phyloP scores from a whole-genome alignment of 1,140 invertebrate genomes.

The Drosophila willistoni region DNA sequence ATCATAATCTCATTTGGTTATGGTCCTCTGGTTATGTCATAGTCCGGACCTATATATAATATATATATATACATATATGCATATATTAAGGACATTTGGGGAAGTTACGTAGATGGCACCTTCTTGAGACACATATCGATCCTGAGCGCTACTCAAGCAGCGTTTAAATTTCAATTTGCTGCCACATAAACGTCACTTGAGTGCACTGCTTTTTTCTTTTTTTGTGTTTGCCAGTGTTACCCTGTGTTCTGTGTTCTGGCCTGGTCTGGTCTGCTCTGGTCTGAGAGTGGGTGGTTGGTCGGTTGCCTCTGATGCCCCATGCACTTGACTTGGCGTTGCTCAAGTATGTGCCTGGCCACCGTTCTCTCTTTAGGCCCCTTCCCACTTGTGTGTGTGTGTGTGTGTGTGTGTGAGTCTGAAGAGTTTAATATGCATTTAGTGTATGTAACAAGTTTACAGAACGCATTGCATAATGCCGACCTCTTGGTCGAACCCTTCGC shows the following conservation, averaged over 20 bases:
- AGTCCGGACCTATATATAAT: not conserved
- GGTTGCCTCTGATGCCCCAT: constrained; percentile 39
- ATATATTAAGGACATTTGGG: constrained; percentile 60
- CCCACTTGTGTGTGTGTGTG: constrained; percentile 7
- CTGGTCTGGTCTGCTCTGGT: constrained; percentile 17
- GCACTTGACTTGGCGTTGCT: constrained; percentile 73
- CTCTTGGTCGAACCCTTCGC: constrained; percentile 4
- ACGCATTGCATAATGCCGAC: constrained; percentile 57
- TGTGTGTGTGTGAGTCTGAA: constrained; percentile 45
- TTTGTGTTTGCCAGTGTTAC: constrained; percentile 29
- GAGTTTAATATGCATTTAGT: constrained; percentile 82
- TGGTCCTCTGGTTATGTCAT: not conserved
- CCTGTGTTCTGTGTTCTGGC: constrained; percentile 11
- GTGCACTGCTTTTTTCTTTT: constrained; percentile 62
- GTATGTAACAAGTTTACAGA: constrained; percentile 72
- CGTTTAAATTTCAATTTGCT: constrained; percentile 81
- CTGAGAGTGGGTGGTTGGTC: constrained; percentile 19
- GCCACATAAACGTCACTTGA: constrained; percentile 76
- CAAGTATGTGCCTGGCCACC: constrained; percentile 44
- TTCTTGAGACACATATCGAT: constrained; percentile 53
- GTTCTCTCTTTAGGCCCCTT: not conserved
- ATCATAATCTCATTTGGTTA: too few relatives aligned
- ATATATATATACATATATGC: not conserved
- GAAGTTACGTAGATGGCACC: constrained; percentile 41
- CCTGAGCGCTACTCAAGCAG: constrained; percentile 66